These are phyloP conservation scores for Aspiorhynchus laticeps DNA, from an alignment of 2,113 vertebrate species.

Conservation along the genomic window DNA sequence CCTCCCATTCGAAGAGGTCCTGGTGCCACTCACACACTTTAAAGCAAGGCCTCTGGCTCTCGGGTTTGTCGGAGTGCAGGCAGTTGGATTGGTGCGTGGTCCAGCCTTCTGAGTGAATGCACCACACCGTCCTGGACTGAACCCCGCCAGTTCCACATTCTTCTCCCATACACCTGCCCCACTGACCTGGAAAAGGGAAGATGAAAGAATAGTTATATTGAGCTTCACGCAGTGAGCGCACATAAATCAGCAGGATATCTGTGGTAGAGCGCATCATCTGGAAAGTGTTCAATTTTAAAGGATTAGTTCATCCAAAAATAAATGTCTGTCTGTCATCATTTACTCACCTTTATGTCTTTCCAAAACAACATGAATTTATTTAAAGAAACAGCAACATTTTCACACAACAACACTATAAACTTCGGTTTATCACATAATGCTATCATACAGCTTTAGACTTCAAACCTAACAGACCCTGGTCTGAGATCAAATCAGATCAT, in stretches of 20 bases:
- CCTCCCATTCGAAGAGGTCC: constrained; percentile 91
- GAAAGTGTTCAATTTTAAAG: background rate
- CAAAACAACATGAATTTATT: background rate
- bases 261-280: background rate
- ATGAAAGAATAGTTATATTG: background rate
- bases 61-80: constrained; percentile 79
- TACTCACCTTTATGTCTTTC: background rate
- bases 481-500: background rate
- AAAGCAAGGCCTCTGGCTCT: constrained; percentile 87
- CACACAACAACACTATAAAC: background rate
- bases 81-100: constrained; percentile 88
- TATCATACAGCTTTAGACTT: background rate
- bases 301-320: background rate
- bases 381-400: background rate
- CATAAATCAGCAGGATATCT: background rate
- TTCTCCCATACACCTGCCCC: constrained; percentile 89
- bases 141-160: constrained; percentile 85
- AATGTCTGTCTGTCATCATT: background rate
- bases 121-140: constrained; percentile 89
- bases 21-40: constrained; percentile 94
- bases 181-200: constrained; percentile 81
- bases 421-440: background rate
- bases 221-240: background rate
- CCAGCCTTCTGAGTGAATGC: constrained; percentile 91
- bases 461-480: background rate